Evolutionary conservation across 1,140 invertebrate genomes (phyloP).

Genomic region (Drosophila bipectinata): DNA sequence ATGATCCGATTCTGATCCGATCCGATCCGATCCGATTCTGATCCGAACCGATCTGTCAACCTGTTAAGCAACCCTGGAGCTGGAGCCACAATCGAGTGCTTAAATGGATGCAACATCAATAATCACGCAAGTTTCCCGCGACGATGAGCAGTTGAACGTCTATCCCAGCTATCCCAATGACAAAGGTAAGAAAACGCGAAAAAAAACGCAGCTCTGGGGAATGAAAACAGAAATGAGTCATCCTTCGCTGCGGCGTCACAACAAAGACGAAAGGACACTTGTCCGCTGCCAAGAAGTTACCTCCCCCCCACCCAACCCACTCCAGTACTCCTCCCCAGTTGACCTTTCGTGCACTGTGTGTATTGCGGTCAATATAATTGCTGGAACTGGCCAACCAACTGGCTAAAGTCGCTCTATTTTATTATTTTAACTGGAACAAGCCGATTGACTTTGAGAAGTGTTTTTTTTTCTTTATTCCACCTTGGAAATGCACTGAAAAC

Average conservation of each 20-base stretch:
- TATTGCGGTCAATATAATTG: constrained; percentile 47
- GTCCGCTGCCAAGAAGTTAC: constrained; percentile 46
- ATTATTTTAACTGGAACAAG: not conserved
- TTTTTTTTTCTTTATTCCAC: not conserved
- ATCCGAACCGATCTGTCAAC: constrained; percentile 31
- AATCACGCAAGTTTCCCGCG: constrained; percentile 97
- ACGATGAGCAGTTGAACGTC: constrained; percentile 97
- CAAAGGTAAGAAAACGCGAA: constrained; percentile 89
- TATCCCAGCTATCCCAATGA: constrained; percentile 93
- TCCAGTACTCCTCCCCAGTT: constrained; percentile 10
- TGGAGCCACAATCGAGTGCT: constrained; percentile 85
- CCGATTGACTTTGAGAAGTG: not conserved
- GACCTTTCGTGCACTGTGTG: constrained; percentile 40
- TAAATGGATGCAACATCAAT: constrained; percentile 99
- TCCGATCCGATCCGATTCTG: constrained; percentile 15
- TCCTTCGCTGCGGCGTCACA: constrained; percentile 62
- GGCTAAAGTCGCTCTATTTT: not conserved
- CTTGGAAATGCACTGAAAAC: no score
- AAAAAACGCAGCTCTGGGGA: constrained; percentile 4
- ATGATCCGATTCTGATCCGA: not conserved
- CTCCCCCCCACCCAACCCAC: not conserved
- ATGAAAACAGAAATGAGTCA: constrained; percentile 54
- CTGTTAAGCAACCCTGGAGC: constrained; percentile 42
- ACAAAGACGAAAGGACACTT: constrained; percentile 74
- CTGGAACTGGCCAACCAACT: not conserved